Evolutionary conservation across 1,140 invertebrate species (phyloP).

Genomic region (Drosophila yakuba): DNA sequence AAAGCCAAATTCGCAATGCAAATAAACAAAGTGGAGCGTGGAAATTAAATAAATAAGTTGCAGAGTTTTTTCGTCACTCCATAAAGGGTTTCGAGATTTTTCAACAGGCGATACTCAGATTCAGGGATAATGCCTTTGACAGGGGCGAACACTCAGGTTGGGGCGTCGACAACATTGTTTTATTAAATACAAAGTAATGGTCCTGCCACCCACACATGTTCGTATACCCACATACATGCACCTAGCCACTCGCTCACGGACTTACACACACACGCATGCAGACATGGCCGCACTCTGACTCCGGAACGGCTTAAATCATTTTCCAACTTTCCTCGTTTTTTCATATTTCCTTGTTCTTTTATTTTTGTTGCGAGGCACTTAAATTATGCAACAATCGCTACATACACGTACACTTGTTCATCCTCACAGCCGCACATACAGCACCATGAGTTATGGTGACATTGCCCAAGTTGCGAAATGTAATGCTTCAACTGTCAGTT

Average conservation of each 20-base stretch:
- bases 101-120: slow-evolving; percentile 14
- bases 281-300: slow-evolving; percentile 18
- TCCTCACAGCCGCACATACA: neutral
- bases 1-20: slow-evolving; percentile 1
- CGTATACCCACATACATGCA: slow-evolving; percentile 1
- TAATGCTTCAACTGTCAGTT: slow-evolving; percentile 9
- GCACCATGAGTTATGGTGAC: slow-evolving; percentile 23
- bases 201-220: slow-evolving; percentile 2
- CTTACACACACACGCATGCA: neutral
- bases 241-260: slow-evolving; percentile 6
- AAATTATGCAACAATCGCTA: slow-evolving; percentile 52
- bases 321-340: slow-evolving; percentile 29
- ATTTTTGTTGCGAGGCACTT: slow-evolving; percentile 31
- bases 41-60: slow-evolving; percentile 17
- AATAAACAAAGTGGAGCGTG: slow-evolving; percentile 5
- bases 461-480: slow-evolving; percentile 9
- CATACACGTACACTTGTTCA: slow-evolving; percentile 11
- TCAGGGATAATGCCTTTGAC: slow-evolving; percentile 56
- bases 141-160: slow-evolving; percentile 18
- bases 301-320: slow-evolving; percentile 49
- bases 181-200: slow-evolving; percentile 74
- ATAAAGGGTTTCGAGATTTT: slow-evolving; percentile 53
- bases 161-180: slow-evolving; percentile 65
- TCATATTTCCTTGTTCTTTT: neutral
- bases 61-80: slow-evolving; percentile 10